Conservation (phyloP, 1,140 invertebrate genomes). For the Heliothis subflexa region DNA sequence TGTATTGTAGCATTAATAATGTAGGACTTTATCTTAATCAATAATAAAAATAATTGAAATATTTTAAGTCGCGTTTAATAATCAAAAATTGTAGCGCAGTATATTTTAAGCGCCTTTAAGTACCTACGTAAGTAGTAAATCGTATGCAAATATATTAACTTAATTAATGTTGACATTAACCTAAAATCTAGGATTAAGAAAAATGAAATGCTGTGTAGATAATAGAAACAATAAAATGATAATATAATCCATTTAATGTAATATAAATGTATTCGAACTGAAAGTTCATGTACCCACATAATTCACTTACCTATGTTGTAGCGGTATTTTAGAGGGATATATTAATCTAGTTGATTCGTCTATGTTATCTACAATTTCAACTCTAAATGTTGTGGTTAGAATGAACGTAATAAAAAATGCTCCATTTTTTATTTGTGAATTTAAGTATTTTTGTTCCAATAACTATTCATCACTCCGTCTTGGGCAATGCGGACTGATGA, state of each 20-base stretch:
- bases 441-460: slow-evolving; percentile 41
- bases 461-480: slow-evolving; percentile 75
- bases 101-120: slow-evolving; percentile 4
- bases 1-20: slow-evolving; percentile 67
- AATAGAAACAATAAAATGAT: slow-evolving; percentile 81
- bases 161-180: slow-evolving; percentile 10
- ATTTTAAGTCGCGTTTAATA: neutral
- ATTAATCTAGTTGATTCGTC: neutral
- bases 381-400: slow-evolving; percentile 72
- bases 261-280: slow-evolving; percentile 43
- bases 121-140: slow-evolving; percentile 10
- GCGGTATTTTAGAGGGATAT: neutral
- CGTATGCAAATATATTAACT: slow-evolving; percentile 1
- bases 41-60: too few species aligned
- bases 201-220: slow-evolving; percentile 87
- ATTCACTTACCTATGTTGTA: slow-evolving; percentile 19
- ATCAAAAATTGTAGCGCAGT: neutral
- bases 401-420: slow-evolving; percentile 54
- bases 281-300: slow-evolving; percentile 79
- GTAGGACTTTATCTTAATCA: too few species aligned
- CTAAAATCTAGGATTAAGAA: slow-evolving; percentile 54
- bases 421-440: slow-evolving; percentile 65
- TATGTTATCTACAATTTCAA: slow-evolving; percentile 49
- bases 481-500: slow-evolving; percentile 85
- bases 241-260: slow-evolving; percentile 51